Conservation (phyloP, 1,140 invertebrate genomes). For the Dryas iulia region DNA sequence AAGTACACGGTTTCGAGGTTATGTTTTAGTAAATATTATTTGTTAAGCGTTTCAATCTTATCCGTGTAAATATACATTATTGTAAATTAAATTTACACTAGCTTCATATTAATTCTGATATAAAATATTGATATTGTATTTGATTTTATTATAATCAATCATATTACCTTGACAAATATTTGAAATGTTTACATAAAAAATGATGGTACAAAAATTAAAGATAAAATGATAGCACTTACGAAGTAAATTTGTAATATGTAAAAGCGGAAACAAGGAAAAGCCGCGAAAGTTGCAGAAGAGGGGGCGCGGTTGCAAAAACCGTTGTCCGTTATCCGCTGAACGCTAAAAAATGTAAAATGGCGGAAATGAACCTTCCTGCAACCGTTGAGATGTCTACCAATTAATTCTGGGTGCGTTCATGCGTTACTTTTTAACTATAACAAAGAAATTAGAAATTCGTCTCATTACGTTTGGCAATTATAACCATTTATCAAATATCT, state of each 20-base stretch:
- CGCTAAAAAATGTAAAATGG: slow-evolving; percentile 33
- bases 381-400: slow-evolving; percentile 56
- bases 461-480: background rate
- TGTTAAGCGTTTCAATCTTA: background rate
- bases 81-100: background rate
- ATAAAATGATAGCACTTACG: background rate
- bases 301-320: slow-evolving; percentile 47
- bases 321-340: slow-evolving; percentile 37
- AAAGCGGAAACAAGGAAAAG: slow-evolving; percentile 1
- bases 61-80: background rate
- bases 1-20: slow-evolving; percentile 41
- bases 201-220: background rate
- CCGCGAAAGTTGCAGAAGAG: slow-evolving; percentile 13
- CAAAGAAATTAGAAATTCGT: slow-evolving; percentile 48
- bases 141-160: background rate
- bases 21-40: slow-evolving; percentile 33
- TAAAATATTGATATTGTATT: background rate
- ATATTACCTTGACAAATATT: background rate
- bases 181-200: background rate
- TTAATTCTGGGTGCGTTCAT: slow-evolving; percentile 53
- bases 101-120: background rate
- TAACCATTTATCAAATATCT: background rate
- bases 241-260: background rate
- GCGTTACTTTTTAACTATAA: slow-evolving; percentile 56
- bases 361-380: slow-evolving; percentile 52